phyloP scores from a whole-genome alignment of 2,113 vertebrate species.

The Amia ocellicauda region DNA sequence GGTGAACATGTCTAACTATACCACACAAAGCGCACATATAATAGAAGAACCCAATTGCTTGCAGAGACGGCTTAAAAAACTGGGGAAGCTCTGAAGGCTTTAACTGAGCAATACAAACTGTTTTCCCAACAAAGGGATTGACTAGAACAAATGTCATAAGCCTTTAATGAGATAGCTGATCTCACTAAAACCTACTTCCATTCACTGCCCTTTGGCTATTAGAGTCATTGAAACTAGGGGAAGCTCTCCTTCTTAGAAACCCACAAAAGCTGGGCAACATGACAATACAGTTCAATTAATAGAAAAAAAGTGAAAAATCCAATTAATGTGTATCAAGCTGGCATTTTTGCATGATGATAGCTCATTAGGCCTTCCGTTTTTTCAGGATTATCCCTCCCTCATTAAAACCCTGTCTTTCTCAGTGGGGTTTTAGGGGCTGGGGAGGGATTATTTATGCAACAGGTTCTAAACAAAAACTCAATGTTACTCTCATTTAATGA shows the following conservation, averaged over 20 bases:
- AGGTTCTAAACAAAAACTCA: slow-evolving; percentile 63
- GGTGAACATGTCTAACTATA: slow-evolving; percentile 49
- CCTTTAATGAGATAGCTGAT: slow-evolving; percentile 90
- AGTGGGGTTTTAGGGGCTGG: slow-evolving; percentile 56
- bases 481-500: slow-evolving; percentile 58
- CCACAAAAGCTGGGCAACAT: slow-evolving; percentile 62
- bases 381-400: slow-evolving; percentile 69
- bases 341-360: slow-evolving; percentile 80
- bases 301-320: slow-evolving; percentile 78
- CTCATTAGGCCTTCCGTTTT: slow-evolving; percentile 73
- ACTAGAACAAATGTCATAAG: slow-evolving; percentile 86
- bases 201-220: slow-evolving; percentile 67
- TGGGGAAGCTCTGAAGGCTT: slow-evolving; percentile 73
- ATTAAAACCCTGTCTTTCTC: slow-evolving; percentile 80
- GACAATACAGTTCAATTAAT: slow-evolving; percentile 80
- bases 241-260: slow-evolving; percentile 62
- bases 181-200: slow-evolving; percentile 72
- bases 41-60: slow-evolving; percentile 44
- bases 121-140: slow-evolving; percentile 84
- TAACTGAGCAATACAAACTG: slow-evolving; percentile 83
- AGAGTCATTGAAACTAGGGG: slow-evolving; percentile 64
- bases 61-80: slow-evolving; percentile 73
- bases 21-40: slow-evolving; percentile 28
- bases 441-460: slow-evolving; percentile 71
- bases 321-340: slow-evolving; percentile 86